Conservation (phyloP, 2,113 vertebrate genomes). For the Empidonax alnorum region DNA sequence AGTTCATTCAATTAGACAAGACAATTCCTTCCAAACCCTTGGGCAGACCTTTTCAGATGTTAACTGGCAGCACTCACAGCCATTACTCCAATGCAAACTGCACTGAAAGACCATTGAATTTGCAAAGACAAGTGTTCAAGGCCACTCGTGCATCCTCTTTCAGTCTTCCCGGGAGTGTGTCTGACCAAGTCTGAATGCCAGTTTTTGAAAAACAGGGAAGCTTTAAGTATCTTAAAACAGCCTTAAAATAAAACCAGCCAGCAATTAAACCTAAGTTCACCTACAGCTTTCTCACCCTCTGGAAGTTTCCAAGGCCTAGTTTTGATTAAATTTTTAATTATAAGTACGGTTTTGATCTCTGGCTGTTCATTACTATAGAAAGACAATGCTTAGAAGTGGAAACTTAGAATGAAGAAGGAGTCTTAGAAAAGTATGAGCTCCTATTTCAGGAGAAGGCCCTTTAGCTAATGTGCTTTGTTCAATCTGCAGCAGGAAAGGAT, state of each 20-base stretch:
- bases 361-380: not conserved
- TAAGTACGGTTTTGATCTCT: not conserved
- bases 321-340: not conserved
- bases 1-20: not conserved
- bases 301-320: not conserved
- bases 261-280: not conserved
- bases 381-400: not conserved
- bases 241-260: not conserved
- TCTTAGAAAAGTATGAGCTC: not conserved
- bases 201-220: not conserved
- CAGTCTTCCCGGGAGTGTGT: not conserved
- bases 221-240: not conserved
- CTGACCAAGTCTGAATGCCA: not conserved
- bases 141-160: not conserved
- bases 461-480: conserved; percentile 21
- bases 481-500: not conserved
- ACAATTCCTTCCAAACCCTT: not conserved
- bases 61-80: not conserved
- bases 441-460: not conserved
- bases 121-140: not conserved
- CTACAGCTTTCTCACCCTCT: not conserved
- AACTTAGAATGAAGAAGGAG: not conserved
- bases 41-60: not conserved
- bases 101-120: not conserved
- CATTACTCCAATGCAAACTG: not conserved